Evolutionary conservation across 2,888 invertebrate genomes (phyloP).

Genomic region (Cenopis cana): DNA sequence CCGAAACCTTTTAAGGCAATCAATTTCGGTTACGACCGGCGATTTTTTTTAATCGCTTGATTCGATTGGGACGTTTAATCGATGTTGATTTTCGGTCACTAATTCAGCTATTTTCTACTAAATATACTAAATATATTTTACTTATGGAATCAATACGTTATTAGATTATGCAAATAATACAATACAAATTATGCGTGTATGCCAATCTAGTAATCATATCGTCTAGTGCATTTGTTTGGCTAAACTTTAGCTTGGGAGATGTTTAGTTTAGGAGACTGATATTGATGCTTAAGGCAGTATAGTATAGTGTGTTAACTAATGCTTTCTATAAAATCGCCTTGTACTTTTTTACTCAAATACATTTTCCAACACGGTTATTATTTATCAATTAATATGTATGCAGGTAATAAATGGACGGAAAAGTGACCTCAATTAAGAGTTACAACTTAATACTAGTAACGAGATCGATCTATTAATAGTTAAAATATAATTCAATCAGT

Average conservation of each 20-base stretch:
- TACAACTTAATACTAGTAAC: constrained; percentile 36
- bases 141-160: not conserved
- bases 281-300: no score
- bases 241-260: no score
- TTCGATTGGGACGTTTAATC: constrained; percentile 47
- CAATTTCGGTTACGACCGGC: constrained; percentile 68
- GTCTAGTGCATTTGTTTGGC: not conserved
- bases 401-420: constrained; percentile 26
- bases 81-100: constrained; percentile 14
- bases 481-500: constrained; percentile 33
- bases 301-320: no score
- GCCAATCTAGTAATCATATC: not conserved
- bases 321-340: not conserved
- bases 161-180: not conserved
- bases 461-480: constrained; percentile 47
- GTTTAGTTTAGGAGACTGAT: no score
- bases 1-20: constrained; percentile 75
- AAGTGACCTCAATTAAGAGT: constrained; percentile 27
- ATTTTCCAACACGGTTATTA: constrained; percentile 28
- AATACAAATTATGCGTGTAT: no score
- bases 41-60: constrained; percentile 78
- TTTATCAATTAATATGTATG: constrained; percentile 34
- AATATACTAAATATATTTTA: no score
- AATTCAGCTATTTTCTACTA: no score
- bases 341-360: not conserved